Evolutionary conservation across 2,888 invertebrate genomes (phyloP).

Genomic region (Platycheirus albimanus): DNA sequence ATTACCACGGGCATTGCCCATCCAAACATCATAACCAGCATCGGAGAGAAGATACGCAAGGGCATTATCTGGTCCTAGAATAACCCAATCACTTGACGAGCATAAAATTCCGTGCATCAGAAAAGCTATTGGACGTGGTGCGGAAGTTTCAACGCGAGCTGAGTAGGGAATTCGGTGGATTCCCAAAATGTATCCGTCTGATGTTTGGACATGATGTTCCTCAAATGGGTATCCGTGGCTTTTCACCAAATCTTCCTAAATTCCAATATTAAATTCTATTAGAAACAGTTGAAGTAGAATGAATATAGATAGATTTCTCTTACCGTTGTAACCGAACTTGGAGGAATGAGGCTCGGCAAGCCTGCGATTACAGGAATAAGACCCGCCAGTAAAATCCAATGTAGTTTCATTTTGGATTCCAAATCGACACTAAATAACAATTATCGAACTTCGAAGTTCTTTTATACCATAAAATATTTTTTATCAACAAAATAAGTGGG

Average conservation of each 20-base stretch:
- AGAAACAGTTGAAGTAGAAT: too few relatives aligned
- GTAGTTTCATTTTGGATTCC: neutral
- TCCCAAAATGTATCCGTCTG: constrained; percentile 79
- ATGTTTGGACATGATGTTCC: constrained; percentile 84
- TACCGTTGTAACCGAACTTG: constrained; percentile 24
- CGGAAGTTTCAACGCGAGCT: constrained; percentile 68
- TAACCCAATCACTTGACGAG: constrained; percentile 79
- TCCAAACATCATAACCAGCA: constrained; percentile 90
- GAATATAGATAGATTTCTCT: neutral
- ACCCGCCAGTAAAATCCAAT: constrained; percentile 13
- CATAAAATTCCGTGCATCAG: constrained; percentile 79
- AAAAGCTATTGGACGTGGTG: constrained; percentile 76
- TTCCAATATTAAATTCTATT: neutral
- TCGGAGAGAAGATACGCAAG: constrained; percentile 84
- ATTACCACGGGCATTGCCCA: constrained; percentile 91
- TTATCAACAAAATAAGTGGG: too few relatives aligned
- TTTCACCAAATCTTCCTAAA: constrained; percentile 77
- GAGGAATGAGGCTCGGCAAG: neutral
- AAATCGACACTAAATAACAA: constrained; percentile 13
- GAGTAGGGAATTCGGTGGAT: constrained; percentile 80
- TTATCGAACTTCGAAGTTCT: neutral
- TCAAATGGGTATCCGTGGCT: constrained; percentile 79
- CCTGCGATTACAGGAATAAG: constrained; percentile 6
- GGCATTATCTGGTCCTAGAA: constrained; percentile 76
- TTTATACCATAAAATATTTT: constrained; percentile 1